Evolutionary conservation across 2,797 vertebrate species (phyloP).

Genomic region (Falco naumanni): DNA sequence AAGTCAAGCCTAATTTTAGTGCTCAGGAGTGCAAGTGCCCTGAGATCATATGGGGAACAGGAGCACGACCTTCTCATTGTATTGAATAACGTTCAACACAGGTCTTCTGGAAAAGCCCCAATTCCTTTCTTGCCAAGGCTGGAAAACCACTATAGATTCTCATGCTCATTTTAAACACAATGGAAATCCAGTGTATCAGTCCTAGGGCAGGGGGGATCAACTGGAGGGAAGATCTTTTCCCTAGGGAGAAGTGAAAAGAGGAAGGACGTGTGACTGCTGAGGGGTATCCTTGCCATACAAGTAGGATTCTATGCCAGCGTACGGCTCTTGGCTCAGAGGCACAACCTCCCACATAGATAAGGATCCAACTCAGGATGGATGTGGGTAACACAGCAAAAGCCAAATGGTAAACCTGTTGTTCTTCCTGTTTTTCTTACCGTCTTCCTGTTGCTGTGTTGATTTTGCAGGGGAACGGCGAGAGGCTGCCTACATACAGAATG

Average conservation of each 20-base stretch:
- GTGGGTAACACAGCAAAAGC: neutral
- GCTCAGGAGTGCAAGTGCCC: neutral
- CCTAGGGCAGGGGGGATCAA: neutral
- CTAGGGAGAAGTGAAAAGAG: neutral
- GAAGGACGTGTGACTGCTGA: neutral
- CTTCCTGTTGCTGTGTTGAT: neutral
- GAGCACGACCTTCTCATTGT: neutral
- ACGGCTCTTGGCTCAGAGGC: neutral
- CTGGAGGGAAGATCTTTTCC: accelerated
- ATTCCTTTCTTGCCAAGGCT: neutral
- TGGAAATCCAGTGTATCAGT: neutral
- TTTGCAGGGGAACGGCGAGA: neutral
- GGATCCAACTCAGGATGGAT: neutral
- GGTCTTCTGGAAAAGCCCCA: neutral
- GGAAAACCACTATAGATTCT: neutral
- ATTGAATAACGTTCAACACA: neutral
- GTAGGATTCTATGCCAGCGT: neutral
- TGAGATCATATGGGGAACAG: neutral
- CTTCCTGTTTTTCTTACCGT: neutral
- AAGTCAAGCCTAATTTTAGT: neutral
- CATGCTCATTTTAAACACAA: neutral
- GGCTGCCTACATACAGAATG: neutral
- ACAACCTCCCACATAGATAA: accelerated
- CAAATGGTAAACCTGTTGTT: neutral
- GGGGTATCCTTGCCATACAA: neutral